Evolutionary conservation across 2,888 invertebrate species (phyloP).

Genomic region (Cremastinae sp.): DNA sequence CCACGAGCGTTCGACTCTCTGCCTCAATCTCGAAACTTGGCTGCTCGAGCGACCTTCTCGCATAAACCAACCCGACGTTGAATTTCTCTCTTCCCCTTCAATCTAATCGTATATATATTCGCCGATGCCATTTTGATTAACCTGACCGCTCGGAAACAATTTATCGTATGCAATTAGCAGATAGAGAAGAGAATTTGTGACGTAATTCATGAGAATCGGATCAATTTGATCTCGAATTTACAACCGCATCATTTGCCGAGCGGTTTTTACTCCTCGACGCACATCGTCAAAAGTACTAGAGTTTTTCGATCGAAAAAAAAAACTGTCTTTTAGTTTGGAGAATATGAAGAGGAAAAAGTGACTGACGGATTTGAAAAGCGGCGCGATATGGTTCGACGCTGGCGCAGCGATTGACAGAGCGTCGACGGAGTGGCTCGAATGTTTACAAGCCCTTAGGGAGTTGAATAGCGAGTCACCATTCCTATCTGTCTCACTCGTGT

Average conservation of each 20-base stretch:
- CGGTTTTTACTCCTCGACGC: too few relatives aligned
- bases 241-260: too few relatives aligned
- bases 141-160: constrained; percentile 34
- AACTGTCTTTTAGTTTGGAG: not conserved
- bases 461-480: constrained; percentile 57
- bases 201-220: constrained; percentile 29
- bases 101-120: constrained; percentile 12
- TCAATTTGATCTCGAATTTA: too few relatives aligned
- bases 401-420: constrained; percentile 71
- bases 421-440: constrained; percentile 69
- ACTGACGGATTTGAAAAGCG: not conserved
- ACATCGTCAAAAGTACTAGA: too few relatives aligned
- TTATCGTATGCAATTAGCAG: constrained; percentile 53
- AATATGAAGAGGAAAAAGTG: constrained; percentile 27
- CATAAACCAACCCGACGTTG: constrained; percentile 30
- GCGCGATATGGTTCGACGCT: constrained; percentile 9
- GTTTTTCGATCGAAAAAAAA: not conserved
- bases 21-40: constrained; percentile 57
- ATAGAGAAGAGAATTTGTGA: constrained; percentile 33
- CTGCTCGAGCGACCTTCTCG: constrained; percentile 30
- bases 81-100: not conserved
- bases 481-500: constrained; percentile 1
- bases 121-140: constrained; percentile 52
- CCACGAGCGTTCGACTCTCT: constrained; percentile 30
- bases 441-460: constrained; percentile 76